Percentiles rank a stretch among this genome's conserved stretches.
Conservation (phyloP, 2,888 invertebrate genomes). For the Troides aeacus region DNA sequence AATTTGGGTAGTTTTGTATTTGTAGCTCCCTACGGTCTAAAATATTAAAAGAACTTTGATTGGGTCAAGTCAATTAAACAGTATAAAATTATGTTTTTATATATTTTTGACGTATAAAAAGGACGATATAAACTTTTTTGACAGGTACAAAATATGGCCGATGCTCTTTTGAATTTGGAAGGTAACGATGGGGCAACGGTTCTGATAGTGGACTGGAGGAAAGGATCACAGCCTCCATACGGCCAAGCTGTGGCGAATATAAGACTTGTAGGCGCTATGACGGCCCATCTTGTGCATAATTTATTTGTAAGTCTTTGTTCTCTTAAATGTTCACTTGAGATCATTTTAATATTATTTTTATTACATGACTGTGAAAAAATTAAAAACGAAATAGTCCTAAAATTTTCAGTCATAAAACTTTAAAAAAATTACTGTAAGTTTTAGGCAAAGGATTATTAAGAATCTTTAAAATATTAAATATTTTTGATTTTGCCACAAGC, state of each 20-base stretch:
- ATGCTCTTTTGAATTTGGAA: conserved; percentile 82
- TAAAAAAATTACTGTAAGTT: too few species aligned
- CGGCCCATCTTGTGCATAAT: conserved; percentile 84
- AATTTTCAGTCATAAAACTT: too few species aligned
- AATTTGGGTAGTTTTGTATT: conserved; percentile 82
- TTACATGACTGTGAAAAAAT: too few species aligned
- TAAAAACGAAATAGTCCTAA: too few species aligned
- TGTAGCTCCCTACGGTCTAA: background rate
- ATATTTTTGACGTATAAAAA: background rate
- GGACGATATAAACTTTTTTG: conserved; percentile 13
- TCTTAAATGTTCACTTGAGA: too few species aligned
- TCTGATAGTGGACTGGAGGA: conserved; percentile 91
- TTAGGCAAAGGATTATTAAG: too few species aligned
- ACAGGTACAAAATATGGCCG: conserved; percentile 84
- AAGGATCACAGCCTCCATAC: conserved; percentile 92
- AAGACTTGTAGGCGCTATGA: conserved; percentile 90
- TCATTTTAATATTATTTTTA: too few species aligned
- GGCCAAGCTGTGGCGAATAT: conserved; percentile 96
- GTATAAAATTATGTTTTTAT: background rate
- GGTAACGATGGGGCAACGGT: conserved; percentile 86
- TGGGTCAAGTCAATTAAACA: background rate
- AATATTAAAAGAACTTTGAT: background rate
- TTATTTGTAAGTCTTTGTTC: conserved; percentile 66
- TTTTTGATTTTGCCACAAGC: too few species aligned
- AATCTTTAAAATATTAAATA: too few species aligned